Conservation (phyloP, 2,888 invertebrate genomes). For the Sminthurides aquaticus region DNA sequence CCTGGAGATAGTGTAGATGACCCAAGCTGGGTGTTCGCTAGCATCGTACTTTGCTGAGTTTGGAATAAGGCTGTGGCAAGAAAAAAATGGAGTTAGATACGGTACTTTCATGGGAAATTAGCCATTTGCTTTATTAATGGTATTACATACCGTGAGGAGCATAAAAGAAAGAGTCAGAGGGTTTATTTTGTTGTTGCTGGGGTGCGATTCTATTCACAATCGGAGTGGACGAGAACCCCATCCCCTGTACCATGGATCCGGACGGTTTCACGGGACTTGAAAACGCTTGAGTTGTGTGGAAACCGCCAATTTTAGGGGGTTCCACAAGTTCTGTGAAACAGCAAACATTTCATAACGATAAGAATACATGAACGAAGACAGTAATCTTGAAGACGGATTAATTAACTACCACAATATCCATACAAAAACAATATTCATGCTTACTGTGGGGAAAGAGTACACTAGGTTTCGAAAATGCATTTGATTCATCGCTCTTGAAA, state of each 20-base stretch:
- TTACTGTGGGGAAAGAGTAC: conserved; percentile 18
- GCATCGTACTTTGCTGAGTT: conserved; percentile 19
- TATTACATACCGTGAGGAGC: conserved; percentile 10
- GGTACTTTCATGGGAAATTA: too few relatives aligned
- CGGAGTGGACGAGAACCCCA: conserved; percentile 12
- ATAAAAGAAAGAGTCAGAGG: conserved; percentile 7
- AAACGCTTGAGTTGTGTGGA: conserved; percentile 9
- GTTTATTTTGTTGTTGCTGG: neutral
- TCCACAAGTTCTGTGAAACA: conserved; percentile 16
- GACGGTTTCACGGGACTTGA: neutral
- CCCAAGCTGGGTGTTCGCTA: conserved; percentile 10
- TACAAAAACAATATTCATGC: too few relatives aligned
- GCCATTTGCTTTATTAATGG: too few relatives aligned
- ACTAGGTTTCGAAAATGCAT: neutral
- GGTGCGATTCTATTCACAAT: neutral
- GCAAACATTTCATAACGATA: too few relatives aligned
- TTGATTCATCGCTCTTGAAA: neutral
- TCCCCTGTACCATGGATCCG: neutral
- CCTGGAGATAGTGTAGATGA: neutral
- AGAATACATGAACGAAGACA: too few relatives aligned
- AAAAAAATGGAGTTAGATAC: neutral
- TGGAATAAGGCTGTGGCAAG: conserved; percentile 17
- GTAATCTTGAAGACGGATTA: too few relatives aligned
- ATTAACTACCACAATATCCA: too few relatives aligned
- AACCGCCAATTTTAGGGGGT: conserved; percentile 12